Conservation (phyloP, 2,888 invertebrate species). For the Candidula unifasciata region DNA sequence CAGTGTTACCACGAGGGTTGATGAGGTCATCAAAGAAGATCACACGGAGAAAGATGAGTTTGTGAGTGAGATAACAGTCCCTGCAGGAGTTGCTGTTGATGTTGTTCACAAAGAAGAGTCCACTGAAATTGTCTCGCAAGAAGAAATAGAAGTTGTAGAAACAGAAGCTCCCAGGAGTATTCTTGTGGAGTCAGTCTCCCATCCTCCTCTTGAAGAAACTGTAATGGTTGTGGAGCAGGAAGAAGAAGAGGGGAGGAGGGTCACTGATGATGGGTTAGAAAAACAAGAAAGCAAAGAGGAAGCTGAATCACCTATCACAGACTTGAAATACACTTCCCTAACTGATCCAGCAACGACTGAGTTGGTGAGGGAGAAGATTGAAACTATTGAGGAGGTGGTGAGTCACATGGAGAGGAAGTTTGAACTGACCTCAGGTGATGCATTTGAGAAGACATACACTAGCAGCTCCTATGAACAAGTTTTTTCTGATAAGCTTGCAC, state of each 20-base stretch:
- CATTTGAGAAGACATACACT: not conserved
- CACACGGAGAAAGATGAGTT: conserved; percentile 8
- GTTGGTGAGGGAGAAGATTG: conserved; percentile 50
- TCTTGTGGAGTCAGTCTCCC: conserved; percentile 12
- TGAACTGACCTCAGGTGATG: conserved; percentile 56
- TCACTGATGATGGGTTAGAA: not conserved
- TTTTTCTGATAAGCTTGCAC: not conserved
- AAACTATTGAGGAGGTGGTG: conserved; percentile 44
- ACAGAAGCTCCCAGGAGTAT: conserved; percentile 3
- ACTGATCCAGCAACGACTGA: conserved; percentile 44
- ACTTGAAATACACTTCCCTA: conserved; percentile 35
- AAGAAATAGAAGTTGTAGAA: conserved; percentile 2
- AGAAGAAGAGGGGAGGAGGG: not conserved
- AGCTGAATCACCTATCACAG: conserved; percentile 46
- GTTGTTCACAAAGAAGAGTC: not conserved
- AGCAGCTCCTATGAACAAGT: not conserved
- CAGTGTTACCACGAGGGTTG: conserved; percentile 12
- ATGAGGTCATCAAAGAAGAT: conserved; percentile 17
- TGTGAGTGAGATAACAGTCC: conserved; percentile 2
- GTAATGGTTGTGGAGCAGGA: conserved; percentile 11
- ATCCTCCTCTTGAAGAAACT: not conserved
- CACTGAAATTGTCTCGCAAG: conserved; percentile 8
- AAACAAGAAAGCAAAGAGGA: not conserved
- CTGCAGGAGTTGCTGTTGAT: not conserved
- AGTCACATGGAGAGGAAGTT: conserved; percentile 49